Evolutionary conservation across 2,888 invertebrate genomes (phyloP).

Genomic region (Ceriagrion tenellum): DNA sequence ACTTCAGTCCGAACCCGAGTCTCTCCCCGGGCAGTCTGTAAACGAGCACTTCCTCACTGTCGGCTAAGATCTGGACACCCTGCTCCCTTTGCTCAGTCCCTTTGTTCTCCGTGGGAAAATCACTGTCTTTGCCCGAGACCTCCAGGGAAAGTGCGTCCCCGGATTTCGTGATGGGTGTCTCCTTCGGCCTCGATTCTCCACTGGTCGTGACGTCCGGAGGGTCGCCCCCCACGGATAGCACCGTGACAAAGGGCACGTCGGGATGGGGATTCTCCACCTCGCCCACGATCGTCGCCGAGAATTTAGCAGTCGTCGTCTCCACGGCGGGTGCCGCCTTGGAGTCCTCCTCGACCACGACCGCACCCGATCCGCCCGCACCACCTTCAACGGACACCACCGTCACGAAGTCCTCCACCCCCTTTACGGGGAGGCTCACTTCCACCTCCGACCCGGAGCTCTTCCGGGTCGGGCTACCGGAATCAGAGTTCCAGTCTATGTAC

Average conservation of each 20-base stretch:
- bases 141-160: slow-evolving; percentile 48
- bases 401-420: slow-evolving; percentile 78
- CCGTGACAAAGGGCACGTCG: slow-evolving; percentile 74
- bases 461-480: slow-evolving; percentile 71
- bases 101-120: neutral
- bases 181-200: neutral
- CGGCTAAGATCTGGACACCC: slow-evolving; percentile 62
- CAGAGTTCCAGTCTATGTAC: slow-evolving; percentile 74
- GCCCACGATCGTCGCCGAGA: neutral
- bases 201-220: slow-evolving; percentile 71
- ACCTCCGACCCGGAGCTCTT: slow-evolving; percentile 54
- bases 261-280: slow-evolving; percentile 69
- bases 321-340: slow-evolving; percentile 74
- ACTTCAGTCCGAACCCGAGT: slow-evolving; percentile 93
- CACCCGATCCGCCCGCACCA: slow-evolving; percentile 75
- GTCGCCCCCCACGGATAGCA: slow-evolving; percentile 81
- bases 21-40: slow-evolving; percentile 93
- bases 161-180: neutral
- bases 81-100: too few relatives aligned
- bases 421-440: slow-evolving; percentile 70
- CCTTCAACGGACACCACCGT: slow-evolving; percentile 83
- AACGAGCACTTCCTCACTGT: slow-evolving; percentile 86
- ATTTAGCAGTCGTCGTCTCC: slow-evolving; percentile 67
- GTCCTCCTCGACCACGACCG: slow-evolving; percentile 81
- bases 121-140: neutral